Evolutionary conservation across 2,113 vertebrate genomes (phyloP), one percentile per base, ranked within the genome.

Genomic region (Chaetops frenatus): DNA sequence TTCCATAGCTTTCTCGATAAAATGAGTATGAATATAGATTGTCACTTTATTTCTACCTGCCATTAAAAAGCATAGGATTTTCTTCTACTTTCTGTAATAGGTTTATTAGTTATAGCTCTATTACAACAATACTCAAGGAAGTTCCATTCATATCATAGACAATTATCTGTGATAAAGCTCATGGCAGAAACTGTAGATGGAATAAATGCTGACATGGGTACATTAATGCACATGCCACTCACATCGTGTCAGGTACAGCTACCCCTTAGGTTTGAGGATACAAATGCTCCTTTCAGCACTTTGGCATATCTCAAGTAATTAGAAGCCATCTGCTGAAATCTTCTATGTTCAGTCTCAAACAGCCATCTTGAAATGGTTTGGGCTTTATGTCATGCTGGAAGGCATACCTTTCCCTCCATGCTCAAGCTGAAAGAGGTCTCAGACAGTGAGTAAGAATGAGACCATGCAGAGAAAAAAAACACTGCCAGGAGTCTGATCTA

Each of bases 311-410:
- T 96, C 85, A 96, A 96, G 94, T 96, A 97, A 96, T 97, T 96
- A 97, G 93, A 95, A 95, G 94, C 94, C 95, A 96, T 96, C 96
- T 97, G 95, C 93, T 95, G 94, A 97, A 94, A 93, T 77, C 81
- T 95, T 92, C 90, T 45, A 88, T 1, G 1, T 81, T 94, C 92
- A 77, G 69, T 66, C 81, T 90, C 90, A 95, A 90, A 94, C 87
- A 88, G 85, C 94, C 95, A 96, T 97, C 94, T 94, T 97, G 93
- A 95, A 96, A 92, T 94, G 67, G 93, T 35, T 74, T 6, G 15
- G 82, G 72, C 79, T 96, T 94, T 81, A 92, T 92, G 92, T 93
- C 79, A 48, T 1, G 87, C 94, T 94, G 90, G 71, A 96, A 92
- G 93, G 96, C 90, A 96, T 83, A 94, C 79, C 90, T 94, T 93